These are phyloP conservation scores for Cepaea nemoralis DNA, from an alignment of 1,140 invertebrate species.

Conservation along the genomic window DNA sequence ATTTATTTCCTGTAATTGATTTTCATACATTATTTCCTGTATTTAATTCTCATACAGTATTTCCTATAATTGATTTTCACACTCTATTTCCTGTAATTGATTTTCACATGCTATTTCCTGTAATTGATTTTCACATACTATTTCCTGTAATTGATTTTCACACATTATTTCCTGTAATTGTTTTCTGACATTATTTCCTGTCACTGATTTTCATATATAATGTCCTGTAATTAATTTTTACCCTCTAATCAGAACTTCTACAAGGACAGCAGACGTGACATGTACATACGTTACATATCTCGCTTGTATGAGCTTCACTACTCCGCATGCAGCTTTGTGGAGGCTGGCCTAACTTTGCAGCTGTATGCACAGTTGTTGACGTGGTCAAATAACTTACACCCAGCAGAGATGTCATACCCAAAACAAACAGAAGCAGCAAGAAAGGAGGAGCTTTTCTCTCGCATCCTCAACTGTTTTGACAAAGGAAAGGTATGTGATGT, in stretches of 20 bases:
- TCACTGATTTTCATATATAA: too few relatives aligned
- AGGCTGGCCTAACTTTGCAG: conserved; percentile 67
- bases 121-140: too few relatives aligned
- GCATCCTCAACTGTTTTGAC: conserved; percentile 67
- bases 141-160: too few relatives aligned
- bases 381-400: conserved; percentile 56
- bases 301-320: conserved; percentile 66
- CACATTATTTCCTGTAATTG: too few relatives aligned
- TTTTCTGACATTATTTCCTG: too few relatives aligned
- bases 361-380: conserved; percentile 73
- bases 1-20: too few relatives aligned
- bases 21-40: too few relatives aligned
- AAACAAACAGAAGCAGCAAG: conserved; percentile 75
- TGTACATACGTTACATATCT: conserved; percentile 70
- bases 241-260: conserved; percentile 77
- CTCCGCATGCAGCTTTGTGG: conserved; percentile 62
- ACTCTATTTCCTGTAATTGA: too few relatives aligned
- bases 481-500: conserved; percentile 69
- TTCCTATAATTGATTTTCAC: too few relatives aligned
- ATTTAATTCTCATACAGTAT: too few relatives aligned
- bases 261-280: conserved; percentile 65
- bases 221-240: too few relatives aligned
- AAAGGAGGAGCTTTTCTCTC: conserved; percentile 63
- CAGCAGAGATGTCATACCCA: conserved; percentile 73
- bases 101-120: too few relatives aligned